Evolutionary conservation across 2,797 vertebrate genomes (phyloP).

Genomic region (Urophycis tenuis): DNA sequence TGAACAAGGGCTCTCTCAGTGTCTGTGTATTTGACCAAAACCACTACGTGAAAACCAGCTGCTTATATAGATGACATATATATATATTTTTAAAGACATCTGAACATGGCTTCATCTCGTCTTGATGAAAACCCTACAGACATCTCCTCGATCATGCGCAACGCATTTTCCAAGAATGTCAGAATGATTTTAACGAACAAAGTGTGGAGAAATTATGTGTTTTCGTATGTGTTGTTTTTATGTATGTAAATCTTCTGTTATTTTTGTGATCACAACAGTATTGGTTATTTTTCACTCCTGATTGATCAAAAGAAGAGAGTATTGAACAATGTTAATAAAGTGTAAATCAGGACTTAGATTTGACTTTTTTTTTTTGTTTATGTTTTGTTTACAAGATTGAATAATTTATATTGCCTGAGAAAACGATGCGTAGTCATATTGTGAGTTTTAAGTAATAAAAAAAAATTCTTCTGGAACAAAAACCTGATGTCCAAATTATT

Average conservation of each 20-base stretch:
- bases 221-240: slow-evolving; percentile 22
- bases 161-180: neutral
- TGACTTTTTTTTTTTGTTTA: slow-evolving; percentile 17
- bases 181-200: slow-evolving; percentile 16
- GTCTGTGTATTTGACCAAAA: slow-evolving; percentile 48
- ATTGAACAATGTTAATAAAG: slow-evolving; percentile 66
- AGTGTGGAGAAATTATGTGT: slow-evolving; percentile 12
- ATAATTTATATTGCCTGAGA: neutral
- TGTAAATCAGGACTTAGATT: slow-evolving; percentile 42
- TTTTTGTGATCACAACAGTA: slow-evolving; percentile 59
- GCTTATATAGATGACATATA: slow-evolving; percentile 37
- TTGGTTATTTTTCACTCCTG: slow-evolving; percentile 41
- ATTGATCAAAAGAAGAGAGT: slow-evolving; percentile 62
- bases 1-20: neutral
- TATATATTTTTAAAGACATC: slow-evolving; percentile 33
- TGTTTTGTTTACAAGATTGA: slow-evolving; percentile 1
- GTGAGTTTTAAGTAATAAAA: slow-evolving; percentile 3
- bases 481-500: neutral
- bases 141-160: neutral
- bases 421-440: neutral
- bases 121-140: neutral
- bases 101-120: slow-evolving; percentile 23
- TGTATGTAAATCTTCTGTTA: slow-evolving; percentile 29
- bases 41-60: slow-evolving; percentile 50
- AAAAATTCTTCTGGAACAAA: neutral